Percentiles rank a stretch among this genome's conserved stretches.
Evolutionary conservation across 2,888 invertebrate genomes (phyloP).

Genomic region (Glyphotaelius pellucidus): DNA sequence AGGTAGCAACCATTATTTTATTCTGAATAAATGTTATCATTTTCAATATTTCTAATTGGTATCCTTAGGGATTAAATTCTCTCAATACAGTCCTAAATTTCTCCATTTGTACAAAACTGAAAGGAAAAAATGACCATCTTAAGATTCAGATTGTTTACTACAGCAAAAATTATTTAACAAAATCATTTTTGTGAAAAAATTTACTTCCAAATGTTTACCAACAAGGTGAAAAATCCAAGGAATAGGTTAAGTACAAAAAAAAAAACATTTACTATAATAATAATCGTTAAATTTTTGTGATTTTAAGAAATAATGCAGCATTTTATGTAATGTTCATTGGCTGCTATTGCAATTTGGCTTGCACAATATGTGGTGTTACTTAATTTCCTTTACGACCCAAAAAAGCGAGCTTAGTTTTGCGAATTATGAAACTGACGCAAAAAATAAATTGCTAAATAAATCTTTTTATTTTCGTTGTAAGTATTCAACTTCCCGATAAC

Average conservation of each 20-base stretch:
- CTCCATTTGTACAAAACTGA: not conserved
- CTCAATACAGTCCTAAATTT: not conserved
- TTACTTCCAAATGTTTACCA: not conserved
- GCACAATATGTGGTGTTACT: not conserved
- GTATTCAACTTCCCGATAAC: not conserved
- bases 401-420: not conserved
- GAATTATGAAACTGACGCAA: not conserved
- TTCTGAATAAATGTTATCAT: not conserved
- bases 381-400: not conserved
- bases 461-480: not conserved
- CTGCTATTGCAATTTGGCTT: not conserved
- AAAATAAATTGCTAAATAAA: not conserved
- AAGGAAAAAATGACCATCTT: not conserved
- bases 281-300: not conserved
- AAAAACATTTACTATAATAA: not conserved
- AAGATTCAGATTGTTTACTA: not conserved
- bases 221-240: not conserved
- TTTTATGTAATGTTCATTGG: not conserved
- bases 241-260: not conserved
- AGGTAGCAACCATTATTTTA: not conserved
- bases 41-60: not conserved
- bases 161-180: not conserved
- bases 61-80: not conserved
- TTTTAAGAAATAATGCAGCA: not conserved
- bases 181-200: not conserved